phyloP scores from a whole-genome alignment of 2,797 vertebrate species.

The Sebastes hopkinsi region DNA sequence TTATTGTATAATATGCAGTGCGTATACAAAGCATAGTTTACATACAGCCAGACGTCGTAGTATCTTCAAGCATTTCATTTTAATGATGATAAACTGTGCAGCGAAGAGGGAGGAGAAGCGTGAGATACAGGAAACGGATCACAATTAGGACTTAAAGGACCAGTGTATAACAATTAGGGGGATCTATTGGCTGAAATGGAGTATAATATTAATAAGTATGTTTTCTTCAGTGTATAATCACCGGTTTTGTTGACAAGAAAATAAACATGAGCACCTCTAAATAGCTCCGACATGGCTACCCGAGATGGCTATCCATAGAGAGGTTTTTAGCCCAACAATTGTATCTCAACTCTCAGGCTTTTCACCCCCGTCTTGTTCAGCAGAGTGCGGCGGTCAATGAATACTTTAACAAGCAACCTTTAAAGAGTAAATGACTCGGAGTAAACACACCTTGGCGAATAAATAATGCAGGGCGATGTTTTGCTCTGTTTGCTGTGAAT shows the following conservation, averaged over 20 bases:
- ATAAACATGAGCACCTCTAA: background rate
- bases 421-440: constrained; percentile 19
- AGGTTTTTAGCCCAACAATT: background rate
- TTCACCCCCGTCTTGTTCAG: constrained; percentile 7
- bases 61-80: constrained; percentile 37
- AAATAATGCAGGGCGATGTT: constrained; percentile 21
- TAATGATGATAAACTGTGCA: constrained; percentile 38
- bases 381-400: constrained; percentile 12
- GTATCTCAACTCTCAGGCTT: background rate
- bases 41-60: background rate
- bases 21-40: constrained; percentile 25
- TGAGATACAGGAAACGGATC: background rate
- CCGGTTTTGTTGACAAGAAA: too few species aligned
- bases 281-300: background rate
- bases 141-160: background rate
- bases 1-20: constrained; percentile 50
- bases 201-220: too few species aligned
- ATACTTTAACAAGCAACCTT: constrained; percentile 29
- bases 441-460: constrained; percentile 29
- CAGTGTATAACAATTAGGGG: background rate
- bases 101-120: background rate
- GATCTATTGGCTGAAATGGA: background rate
- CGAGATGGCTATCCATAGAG: background rate
- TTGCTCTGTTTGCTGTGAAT: constrained; percentile 1
- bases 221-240: too few species aligned